These are phyloP conservation scores for Colletes collaris DNA, from an alignment of 2,888 invertebrate species.

Conservation along the genomic window DNA sequence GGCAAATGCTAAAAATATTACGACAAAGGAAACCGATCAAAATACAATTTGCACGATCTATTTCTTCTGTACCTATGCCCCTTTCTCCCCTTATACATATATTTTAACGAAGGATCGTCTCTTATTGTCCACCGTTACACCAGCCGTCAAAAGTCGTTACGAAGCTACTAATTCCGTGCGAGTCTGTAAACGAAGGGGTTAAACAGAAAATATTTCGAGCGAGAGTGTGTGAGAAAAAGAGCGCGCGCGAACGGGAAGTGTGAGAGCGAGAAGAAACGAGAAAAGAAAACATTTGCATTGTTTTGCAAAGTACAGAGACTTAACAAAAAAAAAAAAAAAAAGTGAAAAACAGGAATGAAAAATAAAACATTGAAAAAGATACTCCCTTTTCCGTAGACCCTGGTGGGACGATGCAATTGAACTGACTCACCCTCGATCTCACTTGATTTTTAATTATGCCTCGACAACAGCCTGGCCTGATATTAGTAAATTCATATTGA, in stretches of 20 bases:
- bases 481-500: constrained; percentile 81
- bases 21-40: constrained; percentile 61
- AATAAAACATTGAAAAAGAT: constrained; percentile 60
- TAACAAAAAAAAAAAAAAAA: neutral
- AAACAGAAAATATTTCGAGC: constrained; percentile 21
- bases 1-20: constrained; percentile 3
- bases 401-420: constrained; percentile 77
- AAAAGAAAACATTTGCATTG: constrained; percentile 34
- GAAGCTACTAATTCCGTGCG: constrained; percentile 24
- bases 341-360: constrained; percentile 17
- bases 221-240: constrained; percentile 18
- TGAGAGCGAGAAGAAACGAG: constrained; percentile 4
- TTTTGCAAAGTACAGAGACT: constrained; percentile 20
- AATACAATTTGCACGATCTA: constrained; percentile 66
- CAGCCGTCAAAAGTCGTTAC: constrained; percentile 62
- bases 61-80: constrained; percentile 71
- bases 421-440: constrained; percentile 79
- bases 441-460: constrained; percentile 77
- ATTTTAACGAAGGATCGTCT: constrained; percentile 66
- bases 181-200: constrained; percentile 18
- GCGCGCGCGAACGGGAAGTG: constrained; percentile 5
- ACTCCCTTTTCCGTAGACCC: constrained; percentile 72
- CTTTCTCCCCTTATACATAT: constrained; percentile 65
- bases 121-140: constrained; percentile 66
- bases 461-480: constrained; percentile 80